phyloP scores from a whole-genome alignment of 1,140 invertebrate species.

The Penaeus chinensis region DNA sequence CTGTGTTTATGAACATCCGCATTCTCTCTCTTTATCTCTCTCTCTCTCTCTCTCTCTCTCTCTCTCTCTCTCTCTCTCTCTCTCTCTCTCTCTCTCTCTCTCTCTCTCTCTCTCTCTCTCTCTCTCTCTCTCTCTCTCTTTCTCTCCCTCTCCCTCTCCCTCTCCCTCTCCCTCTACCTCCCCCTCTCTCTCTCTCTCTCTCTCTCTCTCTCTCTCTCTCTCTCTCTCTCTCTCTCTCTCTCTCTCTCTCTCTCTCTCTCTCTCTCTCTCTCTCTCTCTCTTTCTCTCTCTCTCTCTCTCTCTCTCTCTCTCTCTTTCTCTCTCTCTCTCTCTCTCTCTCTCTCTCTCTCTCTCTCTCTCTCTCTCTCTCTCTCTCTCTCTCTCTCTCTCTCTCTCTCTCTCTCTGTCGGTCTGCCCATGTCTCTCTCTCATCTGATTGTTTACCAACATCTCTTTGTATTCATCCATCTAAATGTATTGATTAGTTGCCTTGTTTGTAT shows the following conservation, averaged over 20 bases:
- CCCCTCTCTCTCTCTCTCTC: not conserved
- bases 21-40: slow-evolving; percentile 25
- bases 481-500: too few relatives aligned
- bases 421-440: too few relatives aligned
- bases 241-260: not conserved
- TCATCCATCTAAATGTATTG: too few relatives aligned
- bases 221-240: not conserved
- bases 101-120: slow-evolving; percentile 5
- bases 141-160: not conserved
- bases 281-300: too few relatives aligned
- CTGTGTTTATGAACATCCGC: not conserved
- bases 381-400: not conserved
- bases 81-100: not conserved
- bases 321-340: too few relatives aligned
- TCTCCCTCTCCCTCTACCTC: not conserved
- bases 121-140: slow-evolving; percentile 6
- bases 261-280: not conserved
- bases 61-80: slow-evolving; percentile 10
- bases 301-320: not conserved
- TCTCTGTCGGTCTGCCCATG: not conserved
- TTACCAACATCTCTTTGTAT: too few relatives aligned
- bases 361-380: not conserved
- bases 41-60: slow-evolving; percentile 35
- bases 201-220: not conserved
- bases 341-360: too few relatives aligned